These are phyloP conservation scores for Theristicus caerulescens DNA, from an alignment of 2,113 vertebrate species.

Conservation along the genomic window DNA sequence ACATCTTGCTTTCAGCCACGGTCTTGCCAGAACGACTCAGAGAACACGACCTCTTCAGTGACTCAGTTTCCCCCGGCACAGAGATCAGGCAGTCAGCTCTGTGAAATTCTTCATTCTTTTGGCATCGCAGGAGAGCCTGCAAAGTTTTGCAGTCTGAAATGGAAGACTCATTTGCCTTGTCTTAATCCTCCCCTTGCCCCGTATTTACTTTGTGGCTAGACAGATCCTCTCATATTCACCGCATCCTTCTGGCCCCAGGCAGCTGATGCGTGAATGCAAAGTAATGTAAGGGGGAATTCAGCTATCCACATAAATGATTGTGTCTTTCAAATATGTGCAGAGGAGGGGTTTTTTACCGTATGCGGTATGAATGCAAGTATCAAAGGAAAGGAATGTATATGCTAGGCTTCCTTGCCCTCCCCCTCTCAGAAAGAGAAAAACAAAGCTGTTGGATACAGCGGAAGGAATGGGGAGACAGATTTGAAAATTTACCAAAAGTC, in stretches of 20 bases:
- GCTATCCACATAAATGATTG: not conserved
- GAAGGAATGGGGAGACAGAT: not conserved
- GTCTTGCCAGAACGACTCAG: not conserved
- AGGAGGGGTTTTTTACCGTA: not conserved
- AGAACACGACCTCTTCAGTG: not conserved
- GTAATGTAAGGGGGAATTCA: not conserved
- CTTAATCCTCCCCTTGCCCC: not conserved
- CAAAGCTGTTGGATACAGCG: not conserved
- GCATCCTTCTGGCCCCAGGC: conserved; percentile 22
- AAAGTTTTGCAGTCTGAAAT: not conserved
- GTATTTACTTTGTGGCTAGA: conserved; percentile 49
- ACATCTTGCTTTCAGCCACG: not conserved
- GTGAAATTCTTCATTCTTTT: not conserved
- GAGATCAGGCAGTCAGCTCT: not conserved
- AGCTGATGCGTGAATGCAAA: not conserved
- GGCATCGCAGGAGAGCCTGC: not conserved
- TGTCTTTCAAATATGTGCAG: conserved; percentile 22
- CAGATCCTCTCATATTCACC: conserved; percentile 12
- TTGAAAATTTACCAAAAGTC: not conserved
- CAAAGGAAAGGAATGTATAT: conserved; percentile 9
- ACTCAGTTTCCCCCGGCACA: not conserved
- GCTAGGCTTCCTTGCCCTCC: not conserved
- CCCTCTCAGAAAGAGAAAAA: not conserved
- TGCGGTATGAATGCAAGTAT: not conserved
- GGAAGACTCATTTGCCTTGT: not conserved